Conservation (phyloP, 2,797 vertebrate species). For the Amblyraja radiata region DNA sequence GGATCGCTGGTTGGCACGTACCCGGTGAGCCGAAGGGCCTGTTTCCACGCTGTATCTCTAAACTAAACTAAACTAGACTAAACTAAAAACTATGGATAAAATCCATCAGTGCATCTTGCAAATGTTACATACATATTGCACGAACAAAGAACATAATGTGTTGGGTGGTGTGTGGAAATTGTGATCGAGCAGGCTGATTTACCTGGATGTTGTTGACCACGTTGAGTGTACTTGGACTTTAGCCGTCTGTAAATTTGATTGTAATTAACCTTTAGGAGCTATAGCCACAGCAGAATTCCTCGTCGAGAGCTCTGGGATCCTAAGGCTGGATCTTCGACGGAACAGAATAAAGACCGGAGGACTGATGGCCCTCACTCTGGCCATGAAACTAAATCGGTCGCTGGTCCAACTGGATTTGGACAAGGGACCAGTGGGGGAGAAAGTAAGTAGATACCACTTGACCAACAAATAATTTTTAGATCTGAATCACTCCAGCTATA, state of each 20-base stretch:
- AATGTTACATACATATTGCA: too few species aligned
- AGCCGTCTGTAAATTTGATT: not conserved
- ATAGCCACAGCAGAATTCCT: constrained; percentile 63
- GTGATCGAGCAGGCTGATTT: too few species aligned
- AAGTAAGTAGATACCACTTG: constrained; percentile 47
- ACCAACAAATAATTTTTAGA: not conserved
- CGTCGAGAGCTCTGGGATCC: constrained; percentile 55
- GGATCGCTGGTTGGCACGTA: too few species aligned
- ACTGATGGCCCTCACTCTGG: constrained; percentile 62
- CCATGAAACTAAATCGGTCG: constrained; percentile 60
- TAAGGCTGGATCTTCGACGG: constrained; percentile 53
- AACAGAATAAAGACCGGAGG: constrained; percentile 60
- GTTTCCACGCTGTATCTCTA: too few species aligned
- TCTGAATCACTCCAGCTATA: not conserved
- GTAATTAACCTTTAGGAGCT: constrained; percentile 49
- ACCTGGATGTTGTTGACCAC: too few species aligned
- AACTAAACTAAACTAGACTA: too few species aligned
- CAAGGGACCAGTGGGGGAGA: constrained; percentile 45
- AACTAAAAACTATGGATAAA: too few species aligned
- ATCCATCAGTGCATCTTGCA: too few species aligned
- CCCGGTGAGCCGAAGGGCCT: too few species aligned
- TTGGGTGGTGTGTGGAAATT: too few species aligned
- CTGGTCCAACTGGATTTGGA: constrained; percentile 56
- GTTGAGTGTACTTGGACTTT: too few species aligned
- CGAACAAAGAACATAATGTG: too few species aligned